Conservation (phyloP, 1,140 invertebrate species). For the Sipha flava region DNA sequence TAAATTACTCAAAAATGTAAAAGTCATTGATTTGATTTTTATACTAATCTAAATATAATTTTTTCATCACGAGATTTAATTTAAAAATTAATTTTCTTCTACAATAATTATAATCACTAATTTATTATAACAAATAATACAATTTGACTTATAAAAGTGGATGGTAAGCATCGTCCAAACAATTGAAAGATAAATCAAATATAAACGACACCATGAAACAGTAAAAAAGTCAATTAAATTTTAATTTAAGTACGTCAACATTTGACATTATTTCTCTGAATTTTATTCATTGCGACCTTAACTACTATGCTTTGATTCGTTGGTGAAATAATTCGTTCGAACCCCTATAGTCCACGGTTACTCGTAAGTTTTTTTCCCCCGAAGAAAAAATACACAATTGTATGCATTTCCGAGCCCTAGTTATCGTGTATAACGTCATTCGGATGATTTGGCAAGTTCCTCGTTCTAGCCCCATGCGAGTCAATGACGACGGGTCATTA, state of each 20-base stretch:
- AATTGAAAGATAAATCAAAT: background rate
- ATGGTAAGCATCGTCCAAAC: too few relatives aligned
- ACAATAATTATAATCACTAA: too few relatives aligned
- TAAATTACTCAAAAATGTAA: too few relatives aligned
- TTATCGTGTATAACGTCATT: background rate
- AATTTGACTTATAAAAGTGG: too few relatives aligned
- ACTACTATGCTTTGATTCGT: background rate
- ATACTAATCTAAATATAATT: too few relatives aligned
- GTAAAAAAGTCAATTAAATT: background rate
- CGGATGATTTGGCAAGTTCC: background rate
- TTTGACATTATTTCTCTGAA: background rate
- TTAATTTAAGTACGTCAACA: background rate
- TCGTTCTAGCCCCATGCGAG: background rate
- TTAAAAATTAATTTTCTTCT: too few relatives aligned
- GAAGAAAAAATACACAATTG: background rate
- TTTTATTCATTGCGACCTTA: background rate
- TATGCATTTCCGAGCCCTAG: background rate
- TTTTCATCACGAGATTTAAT: too few relatives aligned
- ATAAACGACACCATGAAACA: too few relatives aligned
- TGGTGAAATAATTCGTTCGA: background rate
- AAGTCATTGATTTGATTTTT: too few relatives aligned
- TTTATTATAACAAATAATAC: too few relatives aligned
- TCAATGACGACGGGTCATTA: background rate
- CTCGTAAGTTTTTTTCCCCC: background rate
- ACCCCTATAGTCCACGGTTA: background rate